Evolutionary conservation across 2,797 vertebrate genomes (phyloP), one percentile per base, ranked within the genome.

Genomic region (Epinephelus malabaricus): DNA sequence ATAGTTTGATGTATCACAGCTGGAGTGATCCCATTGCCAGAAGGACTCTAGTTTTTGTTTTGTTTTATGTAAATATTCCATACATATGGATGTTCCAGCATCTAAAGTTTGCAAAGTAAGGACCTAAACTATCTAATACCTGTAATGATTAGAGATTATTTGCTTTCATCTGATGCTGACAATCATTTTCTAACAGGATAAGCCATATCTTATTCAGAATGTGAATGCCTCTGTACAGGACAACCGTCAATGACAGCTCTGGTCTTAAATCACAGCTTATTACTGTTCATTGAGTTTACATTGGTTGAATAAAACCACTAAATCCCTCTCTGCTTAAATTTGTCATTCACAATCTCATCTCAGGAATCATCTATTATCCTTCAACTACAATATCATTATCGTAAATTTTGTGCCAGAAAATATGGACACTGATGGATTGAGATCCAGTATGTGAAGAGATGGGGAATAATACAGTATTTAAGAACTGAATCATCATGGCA

Each of bases 291-390:
- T 58, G 40, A 27, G 1, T 2, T 61, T 23, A 12, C 40, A 34
- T 45, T 21, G 30, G 38, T 43, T 34, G 10, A 65, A 60, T 49
- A 14, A 49, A 79, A 46, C 1, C 45, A 19, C n/a, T 2, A 43
- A 43, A 13, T 43, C 10, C 27, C 70, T 70, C 38, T 47, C 18
- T 13, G 6, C 43, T 71, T 15, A 21, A 17, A 19, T 40, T 59
- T 17, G 14, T 78, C 64, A 54, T 63, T 82, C 15, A 12, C n/a
- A 63, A 50, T 66, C 23, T 46, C 9, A 60, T 8, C 51, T 5
- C 5, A 47, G 6, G 63, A 55, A 45, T 65, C 23, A 53, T 75
- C 30, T 17, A 3, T 46, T 47, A 10, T 69, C 43, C 25, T 46
- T 77, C 50, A 46, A 9, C 38, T 11, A 11, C 5, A 6, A 45